Base-by-base conservation (phyloP, 2,113 vertebrate species). In the Garra rufa region DNA sequence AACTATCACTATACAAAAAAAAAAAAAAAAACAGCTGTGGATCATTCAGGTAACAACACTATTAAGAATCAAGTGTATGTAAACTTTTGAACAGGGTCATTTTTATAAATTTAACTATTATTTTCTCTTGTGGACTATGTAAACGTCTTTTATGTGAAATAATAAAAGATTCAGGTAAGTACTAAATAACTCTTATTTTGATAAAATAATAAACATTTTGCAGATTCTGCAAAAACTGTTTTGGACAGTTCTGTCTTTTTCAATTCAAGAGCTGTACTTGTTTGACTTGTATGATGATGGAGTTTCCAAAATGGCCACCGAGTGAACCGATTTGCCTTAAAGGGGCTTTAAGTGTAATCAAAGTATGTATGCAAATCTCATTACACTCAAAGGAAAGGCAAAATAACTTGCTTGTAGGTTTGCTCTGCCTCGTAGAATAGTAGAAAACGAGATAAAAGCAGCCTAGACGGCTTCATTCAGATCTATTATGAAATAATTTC, bases 401-500 rank as follows among this genome's bases (percentile, higher is more conserved):
- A 59, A 74, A 77, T 13, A 15, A 44, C 17, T 15, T 46, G 52
- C 26, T 75, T 80, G 59, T 19, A 69, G 71, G 57, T 71, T 61
- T 48, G 76, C 78, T n/a, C 50, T 50, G 71, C 26, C 78, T 57
- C 48, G 17, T 78, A 26, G n/a, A 59, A 63, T 9, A 55, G 48
- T 30, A 77, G 61, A 24, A 67, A 4, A 43, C 63, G 41, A 70
- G 79, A 85, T 82, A 78, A 87, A 82, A 77, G 63, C 34, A 52
- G 70, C 77, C 74, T 85, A 79, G 81, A 79, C 44, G 65, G 67
- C 74, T 73, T 65, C 75, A 76, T 70, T 76, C 75, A 34, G 50
- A 76, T 65, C 61, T 73, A 55, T 74, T 82, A 41, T 73, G 46
- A 82, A 82, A 48, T 28, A 86, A 78, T 78, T 4, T 48, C 69